Evolutionary conservation across 2,888 invertebrate genomes (phyloP), one percentile per base, ranked within the genome.

Genomic region (Campoplex nolae): DNA sequence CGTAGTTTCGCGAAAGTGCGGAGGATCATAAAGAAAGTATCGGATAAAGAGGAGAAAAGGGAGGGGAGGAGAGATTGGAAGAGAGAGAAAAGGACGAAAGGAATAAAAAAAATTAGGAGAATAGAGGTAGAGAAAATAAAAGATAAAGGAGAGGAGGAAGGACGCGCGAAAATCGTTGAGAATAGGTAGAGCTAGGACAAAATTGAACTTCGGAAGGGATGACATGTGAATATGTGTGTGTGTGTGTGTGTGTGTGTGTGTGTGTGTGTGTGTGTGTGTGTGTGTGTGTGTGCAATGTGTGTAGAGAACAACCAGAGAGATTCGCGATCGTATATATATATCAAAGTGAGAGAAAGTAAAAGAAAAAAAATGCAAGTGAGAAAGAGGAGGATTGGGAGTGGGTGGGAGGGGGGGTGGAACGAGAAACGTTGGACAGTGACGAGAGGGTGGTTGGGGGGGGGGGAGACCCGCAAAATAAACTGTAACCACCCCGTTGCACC

Each of bases 381-480:
- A 88, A 81, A 74, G 86, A 88, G 77, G 32, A 4, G 23, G 35
- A 9, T 35, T 28, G 62, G 18, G 81, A 89, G 83, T 28, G 62
- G 18, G 81, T 88, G 83, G 89, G 88, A 86, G 88, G 85, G 75
- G 75, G 62, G 81, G 83, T 70, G 77, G 80, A 87, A 86, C 83
- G 84, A 89, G 90, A 89, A 90, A 90, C 89, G 91, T 91, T 90
- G 92, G 93, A 93, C 92, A 93, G 92, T 93, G 93, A 93, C 92
- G 92, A 71, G 54, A 45, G 91, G 90, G 88, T 78, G 82, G 84
- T 58, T 32, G 58, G 9, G 54, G 84, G 9, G 54, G 84, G 91
- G 92, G 6, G 92, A 92, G 91, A 93, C 91, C 91, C 92, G 92
- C 92, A 93, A 93, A 93, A 93, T 93, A 93, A 93, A 93, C 93